Conservation (phyloP, 2,888 invertebrate species). For the Polylopha cassiicola region DNA sequence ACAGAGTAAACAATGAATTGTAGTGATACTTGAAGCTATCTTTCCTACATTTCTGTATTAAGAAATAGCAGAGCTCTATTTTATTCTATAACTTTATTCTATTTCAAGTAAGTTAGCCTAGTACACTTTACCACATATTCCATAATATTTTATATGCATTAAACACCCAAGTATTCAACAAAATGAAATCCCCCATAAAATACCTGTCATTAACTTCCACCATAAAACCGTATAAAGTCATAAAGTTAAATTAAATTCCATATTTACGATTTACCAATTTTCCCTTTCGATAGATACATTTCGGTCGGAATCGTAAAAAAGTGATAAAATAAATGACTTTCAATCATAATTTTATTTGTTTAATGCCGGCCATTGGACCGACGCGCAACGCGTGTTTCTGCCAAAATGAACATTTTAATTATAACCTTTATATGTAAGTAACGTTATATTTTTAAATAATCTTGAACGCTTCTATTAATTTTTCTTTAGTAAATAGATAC, state of each 20-base stretch:
- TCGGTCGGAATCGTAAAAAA: slow-evolving; percentile 9
- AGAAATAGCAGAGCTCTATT: slow-evolving; percentile 16
- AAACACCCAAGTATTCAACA: not conserved
- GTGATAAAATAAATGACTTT: slow-evolving; percentile 12
- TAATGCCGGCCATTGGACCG: not conserved
- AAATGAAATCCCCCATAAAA: not conserved
- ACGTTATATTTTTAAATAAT: too few relatives aligned
- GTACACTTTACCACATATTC: too few relatives aligned
- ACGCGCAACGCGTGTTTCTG: slow-evolving; percentile 4
- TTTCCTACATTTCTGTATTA: slow-evolving; percentile 12
- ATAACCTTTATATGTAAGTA: too few relatives aligned
- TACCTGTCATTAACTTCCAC: not conserved
- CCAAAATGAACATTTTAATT: not conserved
- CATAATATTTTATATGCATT: too few relatives aligned
- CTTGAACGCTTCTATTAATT: too few relatives aligned
- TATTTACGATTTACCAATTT: slow-evolving; percentile 17
- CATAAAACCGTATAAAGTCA: slow-evolving; percentile 10
- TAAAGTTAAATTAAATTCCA: slow-evolving; percentile 17
- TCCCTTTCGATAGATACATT: not conserved
- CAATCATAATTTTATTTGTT: slow-evolving; percentile 2
- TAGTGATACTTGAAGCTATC: slow-evolving; percentile 20
- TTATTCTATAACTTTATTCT: not conserved
- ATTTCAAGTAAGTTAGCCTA: too few relatives aligned
- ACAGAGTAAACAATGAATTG: slow-evolving; percentile 23
- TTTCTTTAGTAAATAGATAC: too few relatives aligned